A percentile compares a stretch with the other conserved stretches of the same genome.
Conservation (phyloP, 2,888 invertebrate genomes). For the Taenaris catops region DNA sequence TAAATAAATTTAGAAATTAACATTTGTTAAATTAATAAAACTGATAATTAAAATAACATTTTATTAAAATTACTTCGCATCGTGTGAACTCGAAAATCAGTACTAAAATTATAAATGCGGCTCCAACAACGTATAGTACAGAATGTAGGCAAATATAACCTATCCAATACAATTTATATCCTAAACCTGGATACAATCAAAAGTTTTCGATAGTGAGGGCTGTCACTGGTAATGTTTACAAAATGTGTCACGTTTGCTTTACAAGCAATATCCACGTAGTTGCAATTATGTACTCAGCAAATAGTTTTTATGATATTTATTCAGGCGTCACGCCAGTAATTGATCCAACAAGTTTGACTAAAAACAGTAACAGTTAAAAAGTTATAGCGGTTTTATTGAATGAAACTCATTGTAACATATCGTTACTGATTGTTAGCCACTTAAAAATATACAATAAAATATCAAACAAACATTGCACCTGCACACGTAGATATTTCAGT, state of each 20-base stretch:
- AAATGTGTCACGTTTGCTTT: constrained; percentile 57
- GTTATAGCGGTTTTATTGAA: too few relatives aligned
- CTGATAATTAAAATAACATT: too few relatives aligned
- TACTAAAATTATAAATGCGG: too few relatives aligned
- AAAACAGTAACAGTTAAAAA: too few relatives aligned
- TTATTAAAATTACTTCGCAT: too few relatives aligned
- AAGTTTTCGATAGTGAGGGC: constrained; percentile 19
- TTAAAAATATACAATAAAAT: constrained; percentile 15
- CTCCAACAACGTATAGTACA: background rate
- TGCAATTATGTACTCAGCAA: constrained; percentile 32
- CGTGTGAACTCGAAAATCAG: too few relatives aligned
- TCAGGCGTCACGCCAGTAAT: constrained; percentile 5
- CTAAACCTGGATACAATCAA: constrained; percentile 24
- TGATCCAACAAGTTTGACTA: background rate
- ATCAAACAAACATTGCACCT: constrained; percentile 68
- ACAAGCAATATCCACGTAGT: constrained; percentile 37
- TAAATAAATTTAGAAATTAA: too few relatives aligned
- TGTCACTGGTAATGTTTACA: too few relatives aligned
- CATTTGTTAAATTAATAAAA: too few relatives aligned
- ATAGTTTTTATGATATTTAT: constrained; percentile 8
- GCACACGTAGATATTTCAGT: constrained; percentile 52
- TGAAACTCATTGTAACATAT: constrained; percentile 1
- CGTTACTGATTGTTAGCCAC: too few relatives aligned
- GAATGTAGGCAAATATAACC: constrained; percentile 9
- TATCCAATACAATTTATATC: constrained; percentile 23